phyloP scores from a whole-genome alignment of 35 echinoderm and acorn worm genomes.

The Lytechinus variegatus region DNA sequence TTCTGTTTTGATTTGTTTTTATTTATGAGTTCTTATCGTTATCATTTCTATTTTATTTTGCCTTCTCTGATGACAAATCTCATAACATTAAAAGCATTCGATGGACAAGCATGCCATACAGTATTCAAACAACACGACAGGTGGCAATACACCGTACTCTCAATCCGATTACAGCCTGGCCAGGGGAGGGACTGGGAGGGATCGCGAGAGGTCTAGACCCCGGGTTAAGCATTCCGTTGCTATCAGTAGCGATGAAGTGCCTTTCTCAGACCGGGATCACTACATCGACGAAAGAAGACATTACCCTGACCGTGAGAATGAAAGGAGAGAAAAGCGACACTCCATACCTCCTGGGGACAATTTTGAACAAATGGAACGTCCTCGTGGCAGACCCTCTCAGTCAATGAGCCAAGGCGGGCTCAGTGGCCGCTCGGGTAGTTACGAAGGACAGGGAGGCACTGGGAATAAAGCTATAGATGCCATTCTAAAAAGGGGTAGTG shows the following conservation, averaged over 20 bases:
- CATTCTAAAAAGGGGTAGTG: neutral
- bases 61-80: slow-evolving; percentile 26
- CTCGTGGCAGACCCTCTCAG: neutral
- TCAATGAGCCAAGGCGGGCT: neutral
- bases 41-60: slow-evolving; percentile 46
- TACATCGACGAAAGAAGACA: slow-evolving; percentile 6
- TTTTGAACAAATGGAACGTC: neutral
- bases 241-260: slow-evolving; percentile 51
- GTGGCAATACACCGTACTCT: slow-evolving; percentile 43
- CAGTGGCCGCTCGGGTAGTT: neutral
- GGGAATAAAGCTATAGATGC: neutral
- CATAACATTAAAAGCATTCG: slow-evolving; percentile 45
- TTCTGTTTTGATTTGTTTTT: slow-evolving; percentile 26
- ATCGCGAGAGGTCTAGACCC: neutral
- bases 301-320: neutral
- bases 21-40: slow-evolving; percentile 31
- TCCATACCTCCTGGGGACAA: neutral
- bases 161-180: slow-evolving; percentile 52
- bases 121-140: slow-evolving; percentile 36
- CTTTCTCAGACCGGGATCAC: slow-evolving; percentile 26
- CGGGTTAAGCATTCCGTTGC: slow-evolving; percentile 29
- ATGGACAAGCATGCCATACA: slow-evolving; percentile 54
- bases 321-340: neutral
- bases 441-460: neutral
- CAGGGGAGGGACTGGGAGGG: slow-evolving; percentile 33